phyloP scores from a whole-genome alignment of 1,140 invertebrate species.

The Drosophila baimaii region DNA sequence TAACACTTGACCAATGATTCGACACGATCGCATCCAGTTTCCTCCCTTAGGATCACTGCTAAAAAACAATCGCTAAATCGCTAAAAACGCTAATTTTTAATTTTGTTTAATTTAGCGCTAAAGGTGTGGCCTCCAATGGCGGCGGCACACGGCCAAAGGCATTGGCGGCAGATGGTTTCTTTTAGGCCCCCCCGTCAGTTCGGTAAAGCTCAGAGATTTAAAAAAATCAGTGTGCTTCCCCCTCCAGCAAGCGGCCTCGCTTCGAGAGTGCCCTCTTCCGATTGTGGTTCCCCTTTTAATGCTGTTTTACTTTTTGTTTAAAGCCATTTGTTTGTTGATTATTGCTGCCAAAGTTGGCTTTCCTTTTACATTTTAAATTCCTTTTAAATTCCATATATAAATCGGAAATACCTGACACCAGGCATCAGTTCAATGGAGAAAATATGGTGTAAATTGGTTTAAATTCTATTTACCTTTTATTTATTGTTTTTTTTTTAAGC shows the following conservation, averaged over 20 bases:
- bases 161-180: slow-evolving; percentile 84
- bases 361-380: too few relatives aligned
- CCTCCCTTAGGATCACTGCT: slow-evolving; percentile 8
- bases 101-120: slow-evolving; percentile 76
- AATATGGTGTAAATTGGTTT: background rate
- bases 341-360: too few relatives aligned
- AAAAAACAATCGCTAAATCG: too few relatives aligned
- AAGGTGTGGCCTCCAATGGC: slow-evolving; percentile 63
- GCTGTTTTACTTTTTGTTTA: background rate
- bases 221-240: slow-evolving; percentile 33
- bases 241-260: background rate
- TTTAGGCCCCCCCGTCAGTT: slow-evolving; percentile 65
- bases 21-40: slow-evolving; percentile 13
- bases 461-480: background rate
- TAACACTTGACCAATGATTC: slow-evolving; percentile 7
- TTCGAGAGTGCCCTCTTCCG: slow-evolving; percentile 12
- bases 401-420: background rate
- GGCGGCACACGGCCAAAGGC: slow-evolving; percentile 81
- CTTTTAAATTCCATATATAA: background rate
- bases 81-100: slow-evolving; percentile 64
- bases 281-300: slow-evolving; percentile 8
- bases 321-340: background rate
- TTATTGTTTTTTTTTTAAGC: background rate
- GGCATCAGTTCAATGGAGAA: background rate
- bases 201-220: slow-evolving; percentile 39